Percentiles rank a stretch among this genome's conserved stretches.
These are phyloP conservation scores for Acanthis flammea DNA, from an alignment of 2,797 vertebrate species.

Conservation along the genomic window DNA sequence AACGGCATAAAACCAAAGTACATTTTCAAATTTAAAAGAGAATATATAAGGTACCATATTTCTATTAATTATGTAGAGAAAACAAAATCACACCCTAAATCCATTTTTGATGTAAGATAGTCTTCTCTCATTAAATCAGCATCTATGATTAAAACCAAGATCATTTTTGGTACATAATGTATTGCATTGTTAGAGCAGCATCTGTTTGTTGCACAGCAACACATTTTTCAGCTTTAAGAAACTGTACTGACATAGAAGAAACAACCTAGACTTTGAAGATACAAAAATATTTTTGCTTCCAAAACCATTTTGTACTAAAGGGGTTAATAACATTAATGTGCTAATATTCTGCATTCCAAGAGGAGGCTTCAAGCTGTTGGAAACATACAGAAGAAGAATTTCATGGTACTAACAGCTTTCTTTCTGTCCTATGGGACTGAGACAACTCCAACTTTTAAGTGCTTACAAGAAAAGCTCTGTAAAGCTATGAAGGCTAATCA, in stretches of 20 bases:
- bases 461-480: constrained; percentile 54
- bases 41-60: constrained; percentile 70
- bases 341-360: constrained; percentile 58
- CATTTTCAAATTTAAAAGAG: constrained; percentile 61
- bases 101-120: constrained; percentile 93
- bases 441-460: constrained; percentile 67
- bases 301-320: constrained; percentile 58
- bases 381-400: constrained; percentile 60
- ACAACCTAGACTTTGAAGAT: constrained; percentile 67
- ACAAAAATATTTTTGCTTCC: constrained; percentile 65
- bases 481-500: constrained; percentile 67
- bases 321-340: constrained; percentile 64
- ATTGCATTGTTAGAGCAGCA: constrained; percentile 96
- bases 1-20: constrained; percentile 48
- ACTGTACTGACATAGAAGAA: constrained; percentile 90
- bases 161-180: constrained; percentile 97
- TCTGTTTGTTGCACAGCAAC: constrained; percentile 97
- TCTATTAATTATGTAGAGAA: constrained; percentile 91
- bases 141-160: constrained; percentile 97
- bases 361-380: constrained; percentile 53
- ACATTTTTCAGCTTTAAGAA: constrained; percentile 97
- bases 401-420: constrained; percentile 54
- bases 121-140: constrained; percentile 97
- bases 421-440: constrained; percentile 41
- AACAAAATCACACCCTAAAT: constrained; percentile 96